Evolutionary conservation across 2,113 vertebrate genomes (phyloP), one percentile per base, ranked within the genome.

Genomic region (Coracopsis vasa): DNA sequence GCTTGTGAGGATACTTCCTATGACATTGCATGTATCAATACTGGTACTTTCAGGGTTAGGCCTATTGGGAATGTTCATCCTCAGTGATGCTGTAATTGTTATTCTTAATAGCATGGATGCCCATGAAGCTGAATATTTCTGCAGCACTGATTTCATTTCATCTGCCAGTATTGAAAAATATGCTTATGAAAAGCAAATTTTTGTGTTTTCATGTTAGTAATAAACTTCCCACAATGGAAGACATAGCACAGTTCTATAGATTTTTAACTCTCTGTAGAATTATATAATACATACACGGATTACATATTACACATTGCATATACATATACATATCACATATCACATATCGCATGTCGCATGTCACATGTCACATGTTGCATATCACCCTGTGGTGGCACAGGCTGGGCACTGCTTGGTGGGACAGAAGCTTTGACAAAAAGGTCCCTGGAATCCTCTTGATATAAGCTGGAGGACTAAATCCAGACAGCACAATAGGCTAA

Each of bases 161-260:
- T 47, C 21, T 82, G 9, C 16, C 16, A 44, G 10, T 56, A 69
- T 17, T 47, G 64, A 80, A 82, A 66, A 72, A 37, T 1, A 27
- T 7, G 0, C 39, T 72, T 79, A 44, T 7, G 9, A 61, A 71
- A 58, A 23, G 0, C 1, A 45, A 50, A 5, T 27, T 24, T 77
- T 83, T 7, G 6, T 2, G 1, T 1, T 4, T 65, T 50, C 21
- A 74, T 60, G 3, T 25, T 24, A 25, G 3, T 2, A 61, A 29
- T 16, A 69, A 86, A 45, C 10, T 56, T 78, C 29, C 3, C 10
- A 42, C 35, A 61, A 6, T 39, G 29, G 20, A 53, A 86, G 74
- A 81, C 15, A 11, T 37, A 20, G 10, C 8, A 41, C 4, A 83
- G 5, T 45, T 58, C 37, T 64, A 53, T 24, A 64, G 9, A 50